Evolutionary conservation across 2,888 invertebrate genomes (phyloP), one percentile per base, ranked within the genome.

Genomic region (Falcaria lacertinaria): DNA sequence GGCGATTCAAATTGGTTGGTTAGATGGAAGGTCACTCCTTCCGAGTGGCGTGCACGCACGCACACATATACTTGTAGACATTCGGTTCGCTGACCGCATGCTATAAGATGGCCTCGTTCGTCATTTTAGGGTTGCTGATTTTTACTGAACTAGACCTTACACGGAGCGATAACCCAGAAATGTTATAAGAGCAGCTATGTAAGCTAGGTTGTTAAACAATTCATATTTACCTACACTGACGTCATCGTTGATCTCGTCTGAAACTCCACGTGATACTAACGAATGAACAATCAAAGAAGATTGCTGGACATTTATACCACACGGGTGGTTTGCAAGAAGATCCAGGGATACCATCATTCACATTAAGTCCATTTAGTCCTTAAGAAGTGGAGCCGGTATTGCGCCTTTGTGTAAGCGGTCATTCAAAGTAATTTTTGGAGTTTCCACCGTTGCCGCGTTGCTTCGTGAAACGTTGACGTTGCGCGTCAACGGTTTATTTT

Each of bases 351-450:
- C n/a, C n/a, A n/a, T n/a, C n/a, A 22, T 6, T 22, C 1, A 5
- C 22, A 6, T 6, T 1, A 1, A 22, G 7, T 1, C 22, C 5
- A 22, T 3, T 19, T 4, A 2, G 22, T 2, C 5, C 22, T 6
- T 22, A 7, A 22, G 7, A 22, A 2, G 22, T 22, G 7, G 7
- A 22, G 22, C 22, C 22, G 22, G 22, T 22, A 22, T 22, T 22
- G 22, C 65, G 61, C 54, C 43, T 57, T 59, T 56, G 54, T 50
- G 57, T 67, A 66, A 71, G 66, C 64, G 68, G 64, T 60, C 67
- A 76, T 64, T 71, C 72, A 64, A 66, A 65, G 64, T 74, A 74
- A 80, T 80, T 77, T 80, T n/a, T n/a, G n/a, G n/a, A n/a, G n/a
- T n/a, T n/a, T n/a, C n/a, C n/a, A n/a, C n/a, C n/a, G n/a, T n/a